These are phyloP conservation scores for Lamprologus ornatipinnis DNA, from an alignment of 2,113 vertebrate species.

Conservation along the genomic window DNA sequence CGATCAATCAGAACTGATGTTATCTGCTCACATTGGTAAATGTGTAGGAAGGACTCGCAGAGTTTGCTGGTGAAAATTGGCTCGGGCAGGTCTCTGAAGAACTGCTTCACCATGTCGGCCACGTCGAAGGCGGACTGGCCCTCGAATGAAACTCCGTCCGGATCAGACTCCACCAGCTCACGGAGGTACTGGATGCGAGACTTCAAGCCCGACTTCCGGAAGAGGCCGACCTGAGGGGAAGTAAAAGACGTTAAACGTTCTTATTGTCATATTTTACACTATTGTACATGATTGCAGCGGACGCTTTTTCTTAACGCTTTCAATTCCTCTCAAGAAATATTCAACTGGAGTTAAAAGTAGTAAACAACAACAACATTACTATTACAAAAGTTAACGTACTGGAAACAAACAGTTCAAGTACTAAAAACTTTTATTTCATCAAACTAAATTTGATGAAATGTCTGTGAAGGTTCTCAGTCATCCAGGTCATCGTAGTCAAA, in stretches of 20 bases:
- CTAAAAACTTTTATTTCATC: background rate
- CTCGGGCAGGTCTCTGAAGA: constrained; percentile 85
- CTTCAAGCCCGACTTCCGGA: constrained; percentile 84
- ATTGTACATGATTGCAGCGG: background rate
- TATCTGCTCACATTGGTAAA: constrained; percentile 80
- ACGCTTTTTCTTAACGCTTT: background rate
- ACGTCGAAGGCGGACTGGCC: constrained; percentile 84
- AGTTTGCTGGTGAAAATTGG: constrained; percentile 81
- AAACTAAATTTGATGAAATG: background rate
- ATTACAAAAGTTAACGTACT: background rate
- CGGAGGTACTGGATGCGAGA: constrained; percentile 82
- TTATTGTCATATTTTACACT: background rate
- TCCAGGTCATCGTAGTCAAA: too few relatives aligned
- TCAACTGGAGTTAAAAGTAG: background rate
- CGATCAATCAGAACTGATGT: background rate
- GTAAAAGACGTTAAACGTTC: accelerated
- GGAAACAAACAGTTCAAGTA: background rate
- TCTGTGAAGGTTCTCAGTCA: too few relatives aligned
- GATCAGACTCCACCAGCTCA: constrained; percentile 78
- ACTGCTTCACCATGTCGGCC: constrained; percentile 90
- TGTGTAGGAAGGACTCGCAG: constrained; percentile 83
- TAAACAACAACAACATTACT: background rate
- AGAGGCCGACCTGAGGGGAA: constrained; percentile 77
- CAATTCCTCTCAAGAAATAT: background rate
- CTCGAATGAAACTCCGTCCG: constrained; percentile 67